Conservation (phyloP, 1,140 invertebrate genomes). For the Streblospio benedicti region DNA sequence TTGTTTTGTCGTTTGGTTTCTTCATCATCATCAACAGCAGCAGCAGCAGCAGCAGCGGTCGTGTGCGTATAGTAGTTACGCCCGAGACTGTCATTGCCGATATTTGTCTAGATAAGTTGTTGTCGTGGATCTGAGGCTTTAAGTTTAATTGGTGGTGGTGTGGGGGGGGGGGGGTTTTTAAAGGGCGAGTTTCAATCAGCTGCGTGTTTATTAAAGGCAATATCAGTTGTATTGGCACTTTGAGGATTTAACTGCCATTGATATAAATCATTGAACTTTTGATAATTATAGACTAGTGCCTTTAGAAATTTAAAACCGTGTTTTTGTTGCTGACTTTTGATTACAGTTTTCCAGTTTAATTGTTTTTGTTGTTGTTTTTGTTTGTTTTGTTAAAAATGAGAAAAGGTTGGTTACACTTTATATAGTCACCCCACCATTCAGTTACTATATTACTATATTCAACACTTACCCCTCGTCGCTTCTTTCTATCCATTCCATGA, state of each 20-base stretch:
- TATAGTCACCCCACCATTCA: not conserved
- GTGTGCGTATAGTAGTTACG: too few relatives aligned
- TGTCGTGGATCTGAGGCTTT: too few relatives aligned
- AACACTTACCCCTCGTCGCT: slow-evolving; percentile 46
- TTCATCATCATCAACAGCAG: too few relatives aligned
- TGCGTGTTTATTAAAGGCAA: too few relatives aligned
- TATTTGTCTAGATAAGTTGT: too few relatives aligned
- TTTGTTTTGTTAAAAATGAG: not conserved
- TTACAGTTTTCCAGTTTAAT: not conserved
- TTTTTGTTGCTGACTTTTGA: not conserved
- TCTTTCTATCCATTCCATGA: slow-evolving; percentile 47
- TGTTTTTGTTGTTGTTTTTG: not conserved
- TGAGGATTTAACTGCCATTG: not conserved
- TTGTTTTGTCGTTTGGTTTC: too few relatives aligned
- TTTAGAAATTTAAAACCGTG: not conserved
- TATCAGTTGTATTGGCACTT: not conserved
- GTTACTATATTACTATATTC: not conserved
- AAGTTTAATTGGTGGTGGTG: too few relatives aligned
- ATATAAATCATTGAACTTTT: slow-evolving; percentile 1
- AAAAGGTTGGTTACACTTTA: not conserved
- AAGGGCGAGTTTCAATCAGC: too few relatives aligned
- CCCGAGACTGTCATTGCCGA: too few relatives aligned
- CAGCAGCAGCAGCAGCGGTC: too few relatives aligned
- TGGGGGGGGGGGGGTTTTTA: too few relatives aligned
- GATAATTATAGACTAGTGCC: not conserved